These are phyloP conservation scores for Probosciger aterrimus DNA, from an alignment of 2,113 vertebrate species.

Conservation along the genomic window DNA sequence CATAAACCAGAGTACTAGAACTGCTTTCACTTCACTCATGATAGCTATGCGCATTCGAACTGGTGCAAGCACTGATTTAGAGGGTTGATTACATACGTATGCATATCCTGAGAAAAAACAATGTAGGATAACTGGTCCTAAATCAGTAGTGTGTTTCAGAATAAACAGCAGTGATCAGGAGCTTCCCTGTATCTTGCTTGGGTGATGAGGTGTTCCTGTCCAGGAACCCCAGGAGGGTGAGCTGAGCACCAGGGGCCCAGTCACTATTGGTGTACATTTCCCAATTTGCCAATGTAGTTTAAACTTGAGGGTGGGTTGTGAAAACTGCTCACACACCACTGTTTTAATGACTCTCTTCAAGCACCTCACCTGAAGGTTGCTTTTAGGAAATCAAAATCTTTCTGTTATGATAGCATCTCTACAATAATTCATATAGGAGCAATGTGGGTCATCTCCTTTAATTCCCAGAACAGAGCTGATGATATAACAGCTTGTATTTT, in stretches of 20 bases:
- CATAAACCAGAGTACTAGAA: neutral
- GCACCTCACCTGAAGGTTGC: neutral
- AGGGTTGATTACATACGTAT: neutral
- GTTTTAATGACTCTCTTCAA: neutral
- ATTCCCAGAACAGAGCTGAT: neutral
- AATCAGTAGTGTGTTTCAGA: neutral
- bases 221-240: neutral
- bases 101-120: neutral
- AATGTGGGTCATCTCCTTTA: neutral
- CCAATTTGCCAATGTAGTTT: neutral
- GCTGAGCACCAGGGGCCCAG: neutral
- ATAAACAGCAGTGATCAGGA: neutral
- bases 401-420: neutral
- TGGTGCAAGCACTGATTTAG: neutral
- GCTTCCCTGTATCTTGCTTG: neutral
- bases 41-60: neutral
- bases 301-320: neutral
- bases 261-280: neutral
- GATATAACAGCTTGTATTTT: neutral
- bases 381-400: neutral
- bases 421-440: neutral
- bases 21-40: neutral
- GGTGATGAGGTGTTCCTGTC: neutral
- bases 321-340: neutral
- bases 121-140: constrained; percentile 1